phyloP scores from a whole-genome alignment of 2,113 vertebrate genomes.

The Cebus imitator region DNA sequence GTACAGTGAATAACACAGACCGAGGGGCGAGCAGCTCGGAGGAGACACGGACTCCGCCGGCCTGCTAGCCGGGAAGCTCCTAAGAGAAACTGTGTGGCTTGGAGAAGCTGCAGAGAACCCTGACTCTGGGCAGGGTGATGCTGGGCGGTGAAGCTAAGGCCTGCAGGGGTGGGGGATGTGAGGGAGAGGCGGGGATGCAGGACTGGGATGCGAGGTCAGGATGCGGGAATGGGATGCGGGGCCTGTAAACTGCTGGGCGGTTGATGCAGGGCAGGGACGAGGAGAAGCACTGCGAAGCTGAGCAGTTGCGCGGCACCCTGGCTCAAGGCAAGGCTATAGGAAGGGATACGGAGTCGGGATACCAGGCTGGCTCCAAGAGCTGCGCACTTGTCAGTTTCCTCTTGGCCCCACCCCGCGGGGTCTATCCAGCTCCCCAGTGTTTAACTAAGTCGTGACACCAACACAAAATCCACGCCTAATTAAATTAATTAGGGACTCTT shows the following conservation, averaged over 20 bases:
- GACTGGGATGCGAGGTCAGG: not conserved
- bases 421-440: constrained; percentile 87
- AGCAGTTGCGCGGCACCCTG: not conserved
- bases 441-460: constrained; percentile 91
- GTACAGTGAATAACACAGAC: not conserved
- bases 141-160: not conserved
- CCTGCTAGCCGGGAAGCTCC: not conserved
- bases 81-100: not conserved
- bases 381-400: constrained; percentile 81
- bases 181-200: not conserved
- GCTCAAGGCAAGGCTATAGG: not conserved
- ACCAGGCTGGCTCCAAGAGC: accelerated
- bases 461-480: constrained; percentile 91
- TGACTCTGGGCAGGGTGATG: not conserved
- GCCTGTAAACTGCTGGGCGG: not conserved
- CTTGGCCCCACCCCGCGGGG: constrained; percentile 90
- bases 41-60: not conserved
- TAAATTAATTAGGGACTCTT: constrained; percentile 96
- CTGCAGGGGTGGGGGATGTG: not conserved
- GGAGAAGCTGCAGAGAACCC: not conserved
- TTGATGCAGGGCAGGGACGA: not conserved
- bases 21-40: not conserved
- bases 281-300: not conserved
- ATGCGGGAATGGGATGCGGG: not conserved
- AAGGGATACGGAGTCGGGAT: not conserved